phyloP scores from a whole-genome alignment of 1,140 invertebrate species.

The Ptiloglossa arizonensis region DNA sequence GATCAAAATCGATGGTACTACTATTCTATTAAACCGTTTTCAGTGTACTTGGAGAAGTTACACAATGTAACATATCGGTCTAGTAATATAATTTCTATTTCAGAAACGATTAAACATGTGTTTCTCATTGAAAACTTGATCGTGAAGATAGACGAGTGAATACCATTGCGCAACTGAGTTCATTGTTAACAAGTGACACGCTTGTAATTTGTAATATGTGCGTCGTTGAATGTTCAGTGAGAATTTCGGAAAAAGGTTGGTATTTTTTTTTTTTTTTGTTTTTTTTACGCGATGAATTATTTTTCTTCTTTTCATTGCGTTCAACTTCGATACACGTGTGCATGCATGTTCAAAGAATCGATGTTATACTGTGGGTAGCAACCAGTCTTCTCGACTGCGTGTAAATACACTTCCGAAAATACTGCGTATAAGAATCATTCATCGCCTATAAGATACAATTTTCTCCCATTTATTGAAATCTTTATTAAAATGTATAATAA shows the following conservation, averaged over 20 bases:
- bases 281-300: not conserved
- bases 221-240: not conserved
- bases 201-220: not conserved
- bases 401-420: slow-evolving; percentile 55
- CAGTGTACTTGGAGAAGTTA: not conserved
- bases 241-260: not conserved
- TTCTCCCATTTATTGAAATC: slow-evolving; percentile 64
- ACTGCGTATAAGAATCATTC: slow-evolving; percentile 54
- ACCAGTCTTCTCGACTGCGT: slow-evolving; percentile 27
- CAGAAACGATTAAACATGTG: not conserved
- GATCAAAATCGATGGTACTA: not conserved
- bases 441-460: slow-evolving; percentile 68
- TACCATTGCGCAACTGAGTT: no score
- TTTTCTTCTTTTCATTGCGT: not conserved
- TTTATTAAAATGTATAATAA: slow-evolving; percentile 59
- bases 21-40: no score
- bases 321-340: not conserved
- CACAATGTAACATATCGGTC: not conserved
- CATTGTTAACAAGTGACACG: no score
- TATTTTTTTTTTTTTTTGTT: no score
- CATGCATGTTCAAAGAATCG: not conserved
- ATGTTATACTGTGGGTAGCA: slow-evolving; percentile 49
- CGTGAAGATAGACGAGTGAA: no score
- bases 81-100: not conserved
- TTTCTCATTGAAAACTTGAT: no score